phyloP scores from a whole-genome alignment of 2,888 invertebrate species.

The Caenorhabditis zanzibari region DNA sequence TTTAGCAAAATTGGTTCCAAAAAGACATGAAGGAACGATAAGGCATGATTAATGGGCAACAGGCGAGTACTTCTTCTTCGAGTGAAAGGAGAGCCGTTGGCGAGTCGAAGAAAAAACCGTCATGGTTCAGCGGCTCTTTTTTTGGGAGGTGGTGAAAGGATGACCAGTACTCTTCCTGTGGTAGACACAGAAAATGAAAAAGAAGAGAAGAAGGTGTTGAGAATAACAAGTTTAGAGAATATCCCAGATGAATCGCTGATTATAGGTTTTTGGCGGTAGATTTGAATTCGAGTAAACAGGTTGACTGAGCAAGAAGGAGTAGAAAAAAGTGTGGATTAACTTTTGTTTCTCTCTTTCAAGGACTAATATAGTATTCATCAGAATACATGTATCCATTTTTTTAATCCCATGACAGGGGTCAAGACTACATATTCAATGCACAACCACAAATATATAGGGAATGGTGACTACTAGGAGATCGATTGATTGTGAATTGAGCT shows the following conservation, averaged over 20 bases:
- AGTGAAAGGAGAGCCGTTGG: slow-evolving; percentile 26
- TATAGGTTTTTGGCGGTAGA: neutral
- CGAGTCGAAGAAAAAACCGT: slow-evolving; percentile 46
- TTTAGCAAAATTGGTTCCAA: slow-evolving; percentile 64
- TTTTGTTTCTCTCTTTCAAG: neutral
- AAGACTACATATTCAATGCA: neutral
- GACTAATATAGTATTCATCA: slow-evolving; percentile 44
- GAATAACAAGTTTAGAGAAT: slow-evolving; percentile 12
- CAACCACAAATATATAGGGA: neutral
- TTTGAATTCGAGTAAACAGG: slow-evolving; percentile 14
- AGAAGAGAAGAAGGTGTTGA: slow-evolving; percentile 12
- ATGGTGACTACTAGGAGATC: neutral
- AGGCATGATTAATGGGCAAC: slow-evolving; percentile 58
- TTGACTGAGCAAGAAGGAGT: slow-evolving; percentile 2
- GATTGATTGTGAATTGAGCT: neutral
- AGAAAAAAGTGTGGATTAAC: slow-evolving; percentile 29
- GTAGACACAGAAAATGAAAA: neutral
- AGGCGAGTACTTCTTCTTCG: neutral
- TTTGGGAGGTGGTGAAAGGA: slow-evolving; percentile 27
- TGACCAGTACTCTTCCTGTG: slow-evolving; percentile 43
- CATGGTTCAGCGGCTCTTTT: slow-evolving; percentile 40
- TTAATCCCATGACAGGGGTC: slow-evolving; percentile 38
- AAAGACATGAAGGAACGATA: slow-evolving; percentile 51
- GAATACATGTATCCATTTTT: slow-evolving; percentile 17
- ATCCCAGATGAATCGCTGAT: slow-evolving; percentile 25